Evolutionary conservation across 2,888 invertebrate genomes (phyloP), one percentile per base, ranked within the genome.

Genomic region (Drosophila nr. perissopoda): DNA sequence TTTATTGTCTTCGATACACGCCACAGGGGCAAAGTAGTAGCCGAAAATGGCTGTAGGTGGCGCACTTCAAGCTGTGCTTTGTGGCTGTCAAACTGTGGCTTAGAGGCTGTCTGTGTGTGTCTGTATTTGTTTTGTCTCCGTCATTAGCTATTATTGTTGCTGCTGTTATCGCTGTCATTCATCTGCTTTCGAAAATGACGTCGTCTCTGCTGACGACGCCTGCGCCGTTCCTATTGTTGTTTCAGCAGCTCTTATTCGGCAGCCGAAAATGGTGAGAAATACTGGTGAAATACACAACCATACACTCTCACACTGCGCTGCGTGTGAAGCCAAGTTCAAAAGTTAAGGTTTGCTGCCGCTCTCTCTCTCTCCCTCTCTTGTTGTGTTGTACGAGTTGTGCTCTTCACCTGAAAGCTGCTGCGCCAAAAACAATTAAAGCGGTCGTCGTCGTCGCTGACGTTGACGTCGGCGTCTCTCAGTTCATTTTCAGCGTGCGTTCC

Each of bases 321-420:
- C 70, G 72, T 81, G 72, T 53, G 58, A 84, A 84, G 73, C 85
- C 83, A 89, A 89, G 83, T 84, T 84, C 85, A 84, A 87, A 81
- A 70, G 88, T 83, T 83, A 51, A 61, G 33, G 46, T 29, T 59
- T 27, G 25, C 11, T 48, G 40, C 49, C 34, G 52, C 46, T 34
- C 54, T 61, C 49, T 51, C 46, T 61, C 48, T 46, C 27, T 48
- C 51, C 36, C 61, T 58, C 57, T 72, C 31, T 62, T 56, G 48
- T 52, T 61, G 40, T 56, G 40, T 52, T 61, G 46, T 27, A 16
- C 25, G 27, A 21, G 21, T 25, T 34, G 46, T 64, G 48, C 34
- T 46, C 64, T 67, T 57, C 40, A 71, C 76, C 79, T 68, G 71
- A 77, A 60, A 65, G 88, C 75, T 85, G 86, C 83, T 87, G 84